These are phyloP conservation scores for Drosophila eohydei DNA, from an alignment of 2,888 invertebrate species.

Conservation along the genomic window DNA sequence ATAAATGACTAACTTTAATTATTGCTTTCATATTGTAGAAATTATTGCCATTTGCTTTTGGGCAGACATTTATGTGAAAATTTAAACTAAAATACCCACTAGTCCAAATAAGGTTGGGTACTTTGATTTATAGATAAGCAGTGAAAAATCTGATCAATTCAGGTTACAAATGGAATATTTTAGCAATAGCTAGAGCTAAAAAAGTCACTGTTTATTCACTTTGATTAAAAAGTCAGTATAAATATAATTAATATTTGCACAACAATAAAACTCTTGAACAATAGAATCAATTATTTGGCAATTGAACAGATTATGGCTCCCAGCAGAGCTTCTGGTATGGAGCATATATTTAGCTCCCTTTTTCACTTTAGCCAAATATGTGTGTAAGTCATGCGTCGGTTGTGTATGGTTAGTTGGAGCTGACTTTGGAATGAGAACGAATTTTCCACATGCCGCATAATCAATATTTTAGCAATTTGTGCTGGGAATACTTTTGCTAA, in stretches of 20 bases:
- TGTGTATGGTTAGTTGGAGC: conserved; percentile 7
- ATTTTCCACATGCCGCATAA: conserved; percentile 2
- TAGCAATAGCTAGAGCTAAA: no score
- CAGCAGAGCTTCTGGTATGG: neutral
- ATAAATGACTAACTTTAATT: conserved; percentile 35
- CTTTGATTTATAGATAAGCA: neutral
- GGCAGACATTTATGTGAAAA: neutral
- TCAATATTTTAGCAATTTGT: conserved; percentile 22
- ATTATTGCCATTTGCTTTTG: conserved; percentile 11
- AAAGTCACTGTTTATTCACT: no score
- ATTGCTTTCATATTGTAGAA: conserved; percentile 9
- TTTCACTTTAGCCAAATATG: conserved; percentile 9
- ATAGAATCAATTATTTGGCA: conserved; percentile 9
- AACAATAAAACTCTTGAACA: conserved; percentile 12
- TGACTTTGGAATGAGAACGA: no score
- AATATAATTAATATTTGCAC: conserved; percentile 20
- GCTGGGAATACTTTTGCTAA: neutral
- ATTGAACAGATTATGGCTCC: conserved; percentile 21
- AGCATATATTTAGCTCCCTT: conserved; percentile 8
- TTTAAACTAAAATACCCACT: neutral
- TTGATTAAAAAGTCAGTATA: neutral
- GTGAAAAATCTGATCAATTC: neutral
- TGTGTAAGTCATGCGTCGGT: conserved; percentile 23
- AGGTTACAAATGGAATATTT: no score
- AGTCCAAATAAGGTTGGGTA: neutral